Evolutionary conservation across 2,888 invertebrate species (phyloP), one percentile per base, ranked within the genome.

Genomic region (Acanthosepion pharaonis): DNA sequence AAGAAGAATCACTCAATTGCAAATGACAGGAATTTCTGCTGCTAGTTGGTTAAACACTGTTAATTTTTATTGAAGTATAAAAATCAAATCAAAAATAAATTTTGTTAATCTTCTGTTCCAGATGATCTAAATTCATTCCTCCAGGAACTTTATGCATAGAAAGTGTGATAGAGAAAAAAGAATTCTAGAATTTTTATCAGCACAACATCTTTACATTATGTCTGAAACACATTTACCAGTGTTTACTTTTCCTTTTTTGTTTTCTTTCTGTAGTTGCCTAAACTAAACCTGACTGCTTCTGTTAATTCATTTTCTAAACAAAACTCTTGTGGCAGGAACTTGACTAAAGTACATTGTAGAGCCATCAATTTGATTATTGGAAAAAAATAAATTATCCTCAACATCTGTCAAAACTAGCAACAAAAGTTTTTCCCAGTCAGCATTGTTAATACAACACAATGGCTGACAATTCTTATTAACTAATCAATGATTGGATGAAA

Each of bases 401-500:
- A 78, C 78, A 78, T 33, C n/a, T 78, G 78, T 78, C 78, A 78
- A 78, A 78, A 78, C 11, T n/a, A n/a, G n/a, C 15, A 78, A 78
- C 78, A 78, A 78, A 78, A 78, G 78, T 78, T 78, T n/a, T 78
- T 78, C 2, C 78, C 78, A 78, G 78, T 23, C n/a, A 78, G 78
- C n/a, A n/a, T 78, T 78, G n/a, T 78, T 78, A 78, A 78, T n/a
- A 78, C n/a, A 33, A n/a, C n/a, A 78, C 78, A 78, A n/a, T 33
- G n/a, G 11, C 78, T 78, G 78, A 78, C 78, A 78, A 78, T 78
- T 78, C 78, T 78, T 78, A 78, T 78, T 33, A n/a, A 78, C 78
- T 78, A 78, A 78, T 78, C 78, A 78, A 78, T 78, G 78, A 78
- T 78, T 78, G 78, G n/a, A 78, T n/a, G 78, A 78, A 78, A 78